phyloP scores from a whole-genome alignment of 2,113 vertebrate genomes.

The Tauraco erythrolophus region DNA sequence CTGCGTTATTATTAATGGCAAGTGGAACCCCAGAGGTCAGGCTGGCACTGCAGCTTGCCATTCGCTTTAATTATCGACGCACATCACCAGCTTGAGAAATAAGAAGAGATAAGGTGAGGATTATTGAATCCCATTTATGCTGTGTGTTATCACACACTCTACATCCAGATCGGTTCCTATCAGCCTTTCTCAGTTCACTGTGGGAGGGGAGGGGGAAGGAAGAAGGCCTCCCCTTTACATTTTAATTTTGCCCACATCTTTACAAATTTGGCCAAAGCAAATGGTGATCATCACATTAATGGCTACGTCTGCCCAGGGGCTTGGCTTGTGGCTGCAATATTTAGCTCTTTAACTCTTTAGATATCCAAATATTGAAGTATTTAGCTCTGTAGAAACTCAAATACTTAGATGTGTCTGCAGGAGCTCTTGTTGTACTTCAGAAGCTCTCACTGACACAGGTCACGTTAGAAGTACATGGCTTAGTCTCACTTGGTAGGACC shows the following conservation, averaged over 20 bases:
- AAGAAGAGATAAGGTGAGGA: constrained; percentile 37
- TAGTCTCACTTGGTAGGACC: background rate
- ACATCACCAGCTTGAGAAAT: constrained; percentile 40
- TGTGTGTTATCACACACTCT: background rate
- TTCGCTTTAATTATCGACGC: constrained; percentile 49
- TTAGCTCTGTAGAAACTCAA: background rate
- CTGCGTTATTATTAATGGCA: constrained; percentile 47
- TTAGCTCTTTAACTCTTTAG: background rate
- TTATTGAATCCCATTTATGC: constrained; percentile 40
- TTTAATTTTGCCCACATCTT: background rate
- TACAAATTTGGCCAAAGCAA: background rate
- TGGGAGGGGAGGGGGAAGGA: background rate
- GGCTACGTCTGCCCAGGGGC: background rate
- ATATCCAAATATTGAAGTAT: background rate
- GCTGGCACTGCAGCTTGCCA: constrained; percentile 5
- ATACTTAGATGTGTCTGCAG: background rate
- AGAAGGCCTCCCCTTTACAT: background rate
- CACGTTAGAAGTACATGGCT: background rate
- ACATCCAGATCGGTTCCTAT: background rate
- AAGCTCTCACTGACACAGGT: background rate
- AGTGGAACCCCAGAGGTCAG: constrained; percentile 25
- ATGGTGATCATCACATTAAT: background rate
- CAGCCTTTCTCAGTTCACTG: constrained; percentile 8
- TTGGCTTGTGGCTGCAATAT: background rate
- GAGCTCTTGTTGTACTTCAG: background rate